phyloP scores from a whole-genome alignment of 2,113 vertebrate species.

The Hemiscyllium ocellatum region DNA sequence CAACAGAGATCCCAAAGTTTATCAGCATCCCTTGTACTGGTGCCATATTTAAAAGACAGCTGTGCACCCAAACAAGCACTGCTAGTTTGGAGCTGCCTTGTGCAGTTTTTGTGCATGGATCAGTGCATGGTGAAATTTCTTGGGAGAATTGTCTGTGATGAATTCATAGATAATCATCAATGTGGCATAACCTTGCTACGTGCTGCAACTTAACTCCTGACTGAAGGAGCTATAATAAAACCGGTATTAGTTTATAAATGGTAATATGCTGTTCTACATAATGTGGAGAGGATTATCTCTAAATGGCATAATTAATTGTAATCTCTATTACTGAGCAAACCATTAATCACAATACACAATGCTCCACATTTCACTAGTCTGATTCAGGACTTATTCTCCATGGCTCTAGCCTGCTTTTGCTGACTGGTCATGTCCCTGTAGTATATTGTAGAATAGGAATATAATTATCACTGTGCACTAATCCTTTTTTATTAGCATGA shows the following conservation, averaged over 20 bases:
- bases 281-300: not conserved
- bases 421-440: not conserved
- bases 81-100: too few relatives aligned
- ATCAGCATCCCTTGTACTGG: too few relatives aligned
- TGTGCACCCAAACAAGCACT: too few relatives aligned
- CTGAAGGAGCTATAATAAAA: not conserved
- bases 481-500: not conserved
- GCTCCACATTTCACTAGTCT: not conserved
- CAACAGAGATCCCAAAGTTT: too few relatives aligned
- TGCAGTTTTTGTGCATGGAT: not conserved
- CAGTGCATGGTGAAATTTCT: not conserved
- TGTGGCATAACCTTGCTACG: not conserved
- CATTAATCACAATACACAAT: not conserved
- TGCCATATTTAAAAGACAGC: too few relatives aligned
- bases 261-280: not conserved
- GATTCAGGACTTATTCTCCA: not conserved
- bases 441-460: not conserved
- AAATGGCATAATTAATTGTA: constrained; percentile 7
- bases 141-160: not conserved
- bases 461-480: not conserved
- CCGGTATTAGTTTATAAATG: not conserved
- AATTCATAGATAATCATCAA: not conserved
- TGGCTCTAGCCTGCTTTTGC: not conserved
- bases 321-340: not conserved
- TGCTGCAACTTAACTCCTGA: not conserved